phyloP scores from a whole-genome alignment of 2,888 invertebrate genomes.

The Phortica magna region DNA sequence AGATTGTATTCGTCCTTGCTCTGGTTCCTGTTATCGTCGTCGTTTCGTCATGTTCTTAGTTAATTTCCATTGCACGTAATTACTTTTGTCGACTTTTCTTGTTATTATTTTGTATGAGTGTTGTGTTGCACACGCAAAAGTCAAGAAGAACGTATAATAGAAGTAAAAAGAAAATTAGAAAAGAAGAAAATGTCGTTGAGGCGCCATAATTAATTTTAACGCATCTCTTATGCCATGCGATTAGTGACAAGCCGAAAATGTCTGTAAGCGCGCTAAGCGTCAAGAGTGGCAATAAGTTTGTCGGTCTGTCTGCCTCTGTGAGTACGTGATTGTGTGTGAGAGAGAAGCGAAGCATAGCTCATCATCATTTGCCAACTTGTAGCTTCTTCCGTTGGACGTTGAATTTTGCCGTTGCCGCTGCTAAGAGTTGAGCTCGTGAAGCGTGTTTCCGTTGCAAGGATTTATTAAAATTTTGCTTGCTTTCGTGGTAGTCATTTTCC shows the following conservation, averaged over 20 bases:
- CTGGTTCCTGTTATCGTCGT: not conserved
- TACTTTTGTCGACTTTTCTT: slow-evolving; percentile 38
- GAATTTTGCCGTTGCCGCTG: not conserved
- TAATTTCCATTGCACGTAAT: slow-evolving; percentile 43
- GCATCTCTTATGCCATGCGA: slow-evolving; percentile 12
- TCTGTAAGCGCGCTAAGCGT: not conserved
- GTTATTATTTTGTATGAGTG: slow-evolving; percentile 13
- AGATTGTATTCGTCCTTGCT: too few species aligned
- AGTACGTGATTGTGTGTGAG: not conserved
- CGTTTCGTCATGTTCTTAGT: slow-evolving; percentile 21
- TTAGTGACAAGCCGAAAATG: not conserved
- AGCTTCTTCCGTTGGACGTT: slow-evolving; percentile 27
- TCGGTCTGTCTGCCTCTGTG: too few species aligned
- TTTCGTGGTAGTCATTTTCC: not conserved
- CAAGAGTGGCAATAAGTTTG: not conserved
- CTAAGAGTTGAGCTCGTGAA: slow-evolving; percentile 11
- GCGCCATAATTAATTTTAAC: slow-evolving; percentile 30
- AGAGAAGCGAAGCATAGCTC: not conserved
- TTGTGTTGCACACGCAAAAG: not conserved
- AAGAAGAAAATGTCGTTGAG: slow-evolving; percentile 1
- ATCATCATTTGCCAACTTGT: slow-evolving; percentile 26
- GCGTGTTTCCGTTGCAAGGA: slow-evolving; percentile 29
- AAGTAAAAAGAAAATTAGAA: not conserved
- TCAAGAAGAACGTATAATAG: not conserved
- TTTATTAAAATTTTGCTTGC: slow-evolving; percentile 33